A percentile compares a stretch with the other conserved stretches of the same genome.
Conservation (phyloP, 2,888 invertebrate species). For the Synergus japonicus region DNA sequence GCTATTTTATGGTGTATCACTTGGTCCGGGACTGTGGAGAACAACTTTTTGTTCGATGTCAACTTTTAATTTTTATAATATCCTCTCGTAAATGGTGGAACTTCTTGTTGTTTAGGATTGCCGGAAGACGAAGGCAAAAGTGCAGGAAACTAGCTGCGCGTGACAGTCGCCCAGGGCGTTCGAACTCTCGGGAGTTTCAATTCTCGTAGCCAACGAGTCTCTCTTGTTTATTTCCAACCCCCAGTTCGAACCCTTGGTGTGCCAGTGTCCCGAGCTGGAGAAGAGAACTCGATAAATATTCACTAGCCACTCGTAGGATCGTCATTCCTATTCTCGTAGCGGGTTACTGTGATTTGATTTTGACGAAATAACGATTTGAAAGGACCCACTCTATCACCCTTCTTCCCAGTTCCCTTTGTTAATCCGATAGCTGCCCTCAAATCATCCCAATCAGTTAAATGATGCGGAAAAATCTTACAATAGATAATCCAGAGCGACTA, state of each 20-base stretch:
- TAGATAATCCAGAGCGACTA: background rate
- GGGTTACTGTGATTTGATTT: slow-evolving; percentile 47
- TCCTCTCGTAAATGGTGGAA: background rate
- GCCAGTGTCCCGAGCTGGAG: slow-evolving; percentile 47
- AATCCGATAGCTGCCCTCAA: slow-evolving; percentile 27
- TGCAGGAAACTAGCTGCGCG: slow-evolving; percentile 62
- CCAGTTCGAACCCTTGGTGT: slow-evolving; percentile 35
- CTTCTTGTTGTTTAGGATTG: background rate
- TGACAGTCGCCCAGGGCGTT: slow-evolving; percentile 65
- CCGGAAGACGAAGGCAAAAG: slow-evolving; percentile 49
- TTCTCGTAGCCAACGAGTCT: slow-evolving; percentile 52
- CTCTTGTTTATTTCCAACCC: slow-evolving; percentile 39
- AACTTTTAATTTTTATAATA: background rate
- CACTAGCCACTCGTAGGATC: slow-evolving; percentile 56
- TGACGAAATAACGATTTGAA: slow-evolving; percentile 48
- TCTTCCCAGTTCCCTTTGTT: background rate
- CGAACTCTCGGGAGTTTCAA: slow-evolving; percentile 66
- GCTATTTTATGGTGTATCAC: background rate
- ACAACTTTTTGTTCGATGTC: background rate
- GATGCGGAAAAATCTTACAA: background rate
- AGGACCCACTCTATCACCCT: slow-evolving; percentile 1
- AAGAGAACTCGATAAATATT: slow-evolving; percentile 64
- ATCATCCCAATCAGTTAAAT: slow-evolving; percentile 31
- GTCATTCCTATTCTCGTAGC: slow-evolving; percentile 54
- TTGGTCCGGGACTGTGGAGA: background rate